Base-by-base conservation (phyloP, 2,797 vertebrate species). In the Sebastes minor region DNA sequence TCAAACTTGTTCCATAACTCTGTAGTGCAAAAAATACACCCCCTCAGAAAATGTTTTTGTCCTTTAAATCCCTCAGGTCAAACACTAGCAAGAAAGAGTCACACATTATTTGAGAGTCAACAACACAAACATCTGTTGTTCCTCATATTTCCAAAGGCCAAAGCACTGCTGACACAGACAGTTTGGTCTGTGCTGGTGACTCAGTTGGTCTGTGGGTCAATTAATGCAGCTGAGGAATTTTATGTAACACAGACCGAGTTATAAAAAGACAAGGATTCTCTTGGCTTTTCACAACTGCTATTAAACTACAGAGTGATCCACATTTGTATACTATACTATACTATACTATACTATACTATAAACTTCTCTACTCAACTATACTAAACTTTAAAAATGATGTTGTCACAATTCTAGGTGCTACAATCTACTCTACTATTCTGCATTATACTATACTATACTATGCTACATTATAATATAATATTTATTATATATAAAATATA, bases 181-280 rank as follows among this genome's bases (percentile, higher is more conserved):
- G 57, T 76, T 28, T 23, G 72, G 52, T 49, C 78, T 14, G 64
- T 61, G 33, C 72, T 18, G 28, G 72, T 42, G 49, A 3, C 23
- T 52, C 52, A 35, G 32, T 71, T 75, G 81, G 62, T 33, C 63
- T 61, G 46, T 18, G 3, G 46, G 46, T 49, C 67, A 68, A 13
- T 52, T 56, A 42, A 74, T 59, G 53, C 20, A 49, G 67, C 72
- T 11, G 3, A 70, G 23, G 59, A 78, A 78, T 83, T 84, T 63
- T 70, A 46, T 67, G 12, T 46, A 38, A 75, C 62, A 56, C 46
- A 76, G 59, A 52, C 57, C 8, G 62, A 78, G 71, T 65, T 81
- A 83, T 65, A 87, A 77, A 84, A 78, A 78, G 70, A 69, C 5
- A 27, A 56, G 35, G 62, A 71, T 66, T 76, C 30, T 72, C 66